A percentile compares a stretch with the other conserved stretches of the same genome.
Conservation (phyloP, 2,797 vertebrate genomes). For the Sphenopsis melanotis region DNA sequence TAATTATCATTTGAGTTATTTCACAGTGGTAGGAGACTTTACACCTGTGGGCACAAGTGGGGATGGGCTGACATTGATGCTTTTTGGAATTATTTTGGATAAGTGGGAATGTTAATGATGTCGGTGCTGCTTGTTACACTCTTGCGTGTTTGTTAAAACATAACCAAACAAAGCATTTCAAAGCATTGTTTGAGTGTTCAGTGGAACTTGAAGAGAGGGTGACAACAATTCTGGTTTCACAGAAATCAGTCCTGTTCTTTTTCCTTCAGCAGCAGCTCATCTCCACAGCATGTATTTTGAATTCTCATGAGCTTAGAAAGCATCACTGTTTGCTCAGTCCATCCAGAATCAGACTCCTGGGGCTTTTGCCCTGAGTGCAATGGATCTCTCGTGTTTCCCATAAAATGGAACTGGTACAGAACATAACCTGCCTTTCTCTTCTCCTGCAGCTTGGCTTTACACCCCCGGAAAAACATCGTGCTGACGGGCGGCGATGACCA, state of each 20-base stretch:
- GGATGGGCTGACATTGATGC: neutral
- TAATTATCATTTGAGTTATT: neutral
- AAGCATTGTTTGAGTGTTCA: neutral
- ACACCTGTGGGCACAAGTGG: neutral
- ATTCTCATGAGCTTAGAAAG: neutral
- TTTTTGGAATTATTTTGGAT: neutral
- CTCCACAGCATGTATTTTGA: neutral
- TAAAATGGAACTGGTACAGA: neutral
- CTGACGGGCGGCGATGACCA: conserved; percentile 76
- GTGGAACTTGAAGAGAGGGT: neutral
- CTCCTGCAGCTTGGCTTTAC: conserved; percentile 67
- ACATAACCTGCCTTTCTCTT: neutral
- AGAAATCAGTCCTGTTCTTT: neutral
- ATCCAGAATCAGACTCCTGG: neutral
- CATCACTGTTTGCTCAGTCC: neutral
- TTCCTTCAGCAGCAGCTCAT: neutral
- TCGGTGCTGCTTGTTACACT: neutral
- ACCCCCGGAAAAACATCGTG: conserved; percentile 68
- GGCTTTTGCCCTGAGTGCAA: neutral
- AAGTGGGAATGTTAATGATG: neutral
- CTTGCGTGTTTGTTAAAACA: neutral
- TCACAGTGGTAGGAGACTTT: neutral
- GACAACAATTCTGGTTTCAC: neutral
- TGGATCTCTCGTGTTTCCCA: neutral
- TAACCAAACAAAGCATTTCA: neutral